These are phyloP conservation scores for Agelaius phoeniceus DNA, from an alignment of 2,113 vertebrate species.

Conservation along the genomic window DNA sequence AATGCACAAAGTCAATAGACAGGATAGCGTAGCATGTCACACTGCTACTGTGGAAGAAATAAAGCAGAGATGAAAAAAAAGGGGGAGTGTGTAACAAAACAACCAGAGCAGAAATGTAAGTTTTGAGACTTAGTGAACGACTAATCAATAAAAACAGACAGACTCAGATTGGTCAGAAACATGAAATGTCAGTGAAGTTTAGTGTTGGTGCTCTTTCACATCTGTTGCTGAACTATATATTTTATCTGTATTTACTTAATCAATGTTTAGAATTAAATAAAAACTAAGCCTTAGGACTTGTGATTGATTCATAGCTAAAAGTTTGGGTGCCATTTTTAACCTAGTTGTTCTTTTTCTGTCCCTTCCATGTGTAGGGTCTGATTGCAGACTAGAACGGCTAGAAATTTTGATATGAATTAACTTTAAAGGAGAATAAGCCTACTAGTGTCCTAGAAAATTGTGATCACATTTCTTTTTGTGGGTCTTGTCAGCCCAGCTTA, in stretches of 20 bases:
- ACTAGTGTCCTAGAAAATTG: not conserved
- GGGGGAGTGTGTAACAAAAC: not conserved
- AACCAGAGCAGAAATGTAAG: not conserved
- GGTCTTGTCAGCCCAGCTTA: not conserved
- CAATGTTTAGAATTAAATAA: not conserved
- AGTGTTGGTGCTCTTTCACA: not conserved
- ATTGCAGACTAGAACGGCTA: not conserved
- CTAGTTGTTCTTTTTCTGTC: not conserved
- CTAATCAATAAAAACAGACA: not conserved
- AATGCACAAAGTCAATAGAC: not conserved
- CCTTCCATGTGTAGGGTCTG: not conserved
- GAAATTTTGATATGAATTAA: not conserved
- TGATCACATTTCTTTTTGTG: not conserved
- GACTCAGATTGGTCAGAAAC: not conserved
- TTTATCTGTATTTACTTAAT: not conserved
- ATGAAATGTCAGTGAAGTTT: not conserved
- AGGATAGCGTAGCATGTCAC: not conserved
- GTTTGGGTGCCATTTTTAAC: not conserved
- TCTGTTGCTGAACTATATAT: not conserved
- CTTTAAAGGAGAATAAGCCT: not conserved
- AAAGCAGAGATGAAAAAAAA: not conserved
- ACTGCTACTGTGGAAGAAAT: not conserved
- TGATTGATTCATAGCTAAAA: not conserved
- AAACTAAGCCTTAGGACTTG: not conserved
- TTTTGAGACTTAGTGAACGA: not conserved